A percentile compares a stretch with the other conserved stretches of the same genome.
Evolutionary conservation across 1,140 invertebrate species (phyloP).

Genomic region (Drosophila leontia): DNA sequence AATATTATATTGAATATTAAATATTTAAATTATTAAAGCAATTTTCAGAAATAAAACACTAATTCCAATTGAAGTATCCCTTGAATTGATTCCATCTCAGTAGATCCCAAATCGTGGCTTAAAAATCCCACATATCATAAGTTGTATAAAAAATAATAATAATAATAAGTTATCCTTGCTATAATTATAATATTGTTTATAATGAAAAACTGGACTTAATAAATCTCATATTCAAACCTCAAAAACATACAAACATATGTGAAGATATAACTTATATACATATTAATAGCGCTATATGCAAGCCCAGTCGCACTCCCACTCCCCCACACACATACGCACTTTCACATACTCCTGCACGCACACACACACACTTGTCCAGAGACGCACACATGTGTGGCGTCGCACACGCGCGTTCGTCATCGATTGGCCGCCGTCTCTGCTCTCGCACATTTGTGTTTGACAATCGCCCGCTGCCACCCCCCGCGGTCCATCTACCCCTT

Average conservation of each 20-base stretch:
- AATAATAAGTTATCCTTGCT: background rate
- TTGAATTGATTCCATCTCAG: too few relatives aligned
- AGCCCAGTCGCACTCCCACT: conserved; percentile 6
- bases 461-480: conserved; percentile 23
- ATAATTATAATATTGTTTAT: background rate
- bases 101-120: too few relatives aligned
- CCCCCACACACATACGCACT: conserved; percentile 24
- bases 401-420: conserved; percentile 78
- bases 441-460: conserved; percentile 70
- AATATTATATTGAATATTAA: background rate
- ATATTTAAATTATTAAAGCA: background rate
- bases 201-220: background rate
- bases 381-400: conserved; percentile 58
- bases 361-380: background rate
- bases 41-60: too few relatives aligned
- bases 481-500: conserved; percentile 7
- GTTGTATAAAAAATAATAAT: background rate
- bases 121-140: background rate
- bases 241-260: background rate
- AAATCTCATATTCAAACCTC: background rate
- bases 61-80: too few relatives aligned
- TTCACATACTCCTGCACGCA: conserved; percentile 20
- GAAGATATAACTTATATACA: conserved; percentile 46
- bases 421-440: conserved; percentile 71
- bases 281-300: conserved; percentile 55